Evolutionary conservation across 1,140 invertebrate genomes (phyloP).

Genomic region (Cotesia vestalis): DNA sequence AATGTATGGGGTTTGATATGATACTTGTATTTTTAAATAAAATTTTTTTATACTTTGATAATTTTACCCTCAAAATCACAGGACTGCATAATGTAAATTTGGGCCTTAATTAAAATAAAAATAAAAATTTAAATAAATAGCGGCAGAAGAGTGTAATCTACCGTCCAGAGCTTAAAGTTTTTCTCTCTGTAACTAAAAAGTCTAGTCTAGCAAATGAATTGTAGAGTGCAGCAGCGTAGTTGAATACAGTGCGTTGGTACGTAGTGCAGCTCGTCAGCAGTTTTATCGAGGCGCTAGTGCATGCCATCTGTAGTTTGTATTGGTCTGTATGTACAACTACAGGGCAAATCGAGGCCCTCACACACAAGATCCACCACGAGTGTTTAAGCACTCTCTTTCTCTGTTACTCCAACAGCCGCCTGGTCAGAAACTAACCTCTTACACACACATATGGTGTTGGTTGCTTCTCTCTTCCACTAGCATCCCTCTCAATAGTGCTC

Average conservation of each 20-base stretch:
- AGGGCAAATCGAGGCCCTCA: neutral
- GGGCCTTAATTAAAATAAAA: neutral
- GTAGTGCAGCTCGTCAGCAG: constrained; percentile 22
- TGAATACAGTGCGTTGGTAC: constrained; percentile 1
- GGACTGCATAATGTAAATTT: too few relatives aligned
- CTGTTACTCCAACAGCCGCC: neutral
- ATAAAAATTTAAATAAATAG: neutral
- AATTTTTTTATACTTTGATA: neutral
- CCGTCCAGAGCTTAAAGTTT: too few relatives aligned
- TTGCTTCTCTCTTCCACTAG: neutral
- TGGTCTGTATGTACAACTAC: too few relatives aligned
- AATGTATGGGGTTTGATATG: neutral
- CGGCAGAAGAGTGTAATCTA: too few relatives aligned
- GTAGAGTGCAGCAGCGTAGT: neutral
- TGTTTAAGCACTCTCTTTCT: neutral
- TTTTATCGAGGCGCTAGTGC: constrained; percentile 23
- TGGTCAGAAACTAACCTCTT: neutral
- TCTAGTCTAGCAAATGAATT: neutral
- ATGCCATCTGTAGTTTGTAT: neutral
- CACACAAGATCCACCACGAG: constrained; percentile 4
- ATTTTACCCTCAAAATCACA: neutral
- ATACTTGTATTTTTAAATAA: constrained; percentile 7
- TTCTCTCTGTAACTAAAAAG: neutral
- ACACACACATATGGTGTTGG: neutral
- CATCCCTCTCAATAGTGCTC: constrained; percentile 16